phyloP scores from a whole-genome alignment of 2,888 invertebrate genomes.

The Caenorhabditis sp. region DNA sequence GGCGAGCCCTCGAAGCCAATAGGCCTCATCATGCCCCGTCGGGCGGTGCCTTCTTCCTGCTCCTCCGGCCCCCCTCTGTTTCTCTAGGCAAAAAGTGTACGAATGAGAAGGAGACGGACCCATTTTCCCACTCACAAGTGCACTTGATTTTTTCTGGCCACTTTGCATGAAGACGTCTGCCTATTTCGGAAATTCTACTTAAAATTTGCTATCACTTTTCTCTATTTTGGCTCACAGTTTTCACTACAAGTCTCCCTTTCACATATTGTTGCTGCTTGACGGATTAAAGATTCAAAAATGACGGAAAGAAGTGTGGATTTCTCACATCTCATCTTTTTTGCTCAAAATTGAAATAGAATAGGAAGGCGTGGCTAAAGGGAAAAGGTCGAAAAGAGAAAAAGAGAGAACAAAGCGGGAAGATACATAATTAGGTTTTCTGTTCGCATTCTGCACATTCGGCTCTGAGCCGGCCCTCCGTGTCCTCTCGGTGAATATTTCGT shows the following conservation, averaged over 20 bases:
- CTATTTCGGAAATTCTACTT: too few relatives aligned
- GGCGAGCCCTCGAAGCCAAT: slow-evolving; percentile 16
- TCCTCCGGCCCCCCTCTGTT: too few relatives aligned
- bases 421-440: slow-evolving; percentile 41
- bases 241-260: too few relatives aligned
- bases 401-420: slow-evolving; percentile 14
- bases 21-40: slow-evolving; percentile 37
- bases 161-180: slow-evolving; percentile 21
- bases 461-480: slow-evolving; percentile 3
- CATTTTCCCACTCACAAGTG: slow-evolving; percentile 17
- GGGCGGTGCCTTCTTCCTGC: slow-evolving; percentile 22
- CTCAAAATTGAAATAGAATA: slow-evolving; percentile 6
- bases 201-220: too few relatives aligned
- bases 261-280: too few relatives aligned
- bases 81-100: slow-evolving; percentile 29
- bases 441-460: slow-evolving; percentile 11
- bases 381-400: slow-evolving; percentile 29
- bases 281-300: not conserved
- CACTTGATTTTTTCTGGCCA: slow-evolving; percentile 34
- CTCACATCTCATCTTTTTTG: slow-evolving; percentile 8
- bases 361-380: slow-evolving; percentile 4
- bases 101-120: slow-evolving; percentile 26
- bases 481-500: too few relatives aligned
- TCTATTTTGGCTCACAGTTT: too few relatives aligned
- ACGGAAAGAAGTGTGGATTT: slow-evolving; percentile 3